Base-by-base conservation (phyloP, 1,140 invertebrate species). In the Battus philenor region DNA sequence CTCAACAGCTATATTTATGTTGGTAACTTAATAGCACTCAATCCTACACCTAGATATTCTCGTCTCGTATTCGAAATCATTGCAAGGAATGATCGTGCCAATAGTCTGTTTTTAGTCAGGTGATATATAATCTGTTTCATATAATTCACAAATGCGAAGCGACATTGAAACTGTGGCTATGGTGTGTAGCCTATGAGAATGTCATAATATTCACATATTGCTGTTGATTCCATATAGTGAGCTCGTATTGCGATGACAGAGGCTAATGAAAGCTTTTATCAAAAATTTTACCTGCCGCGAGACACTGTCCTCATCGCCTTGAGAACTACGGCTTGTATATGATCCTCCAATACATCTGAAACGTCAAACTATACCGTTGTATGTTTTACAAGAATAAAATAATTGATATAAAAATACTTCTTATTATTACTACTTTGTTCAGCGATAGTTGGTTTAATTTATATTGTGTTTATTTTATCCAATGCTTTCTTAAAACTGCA, bases 331-430 rank as follows among this genome's bases (percentile, higher is more conserved):
- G 18, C 76, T 79, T 36, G 87, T 89, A 53, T 90, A 91, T 0
- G 90, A 89, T 9, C 91, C 92, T 10, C 92, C 92, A 45, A 95
- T 94, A 63, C 92, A 93, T 58, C 91, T 87, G 38, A 11, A 33
- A 27, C 2, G n/a, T n/a, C n/a, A n/a, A n/a, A n/a, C n/a, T n/a
- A n/a, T n/a, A n/a, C n/a, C n/a, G n/a, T n/a, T n/a, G n/a, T n/a
- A n/a, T n/a, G n/a, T n/a, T n/a, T n/a, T n/a, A n/a, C n/a, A n/a
- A n/a, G n/a, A n/a, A n/a, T n/a, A n/a, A n/a, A n/a, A n/a, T n/a
- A n/a, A n/a, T n/a, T n/a, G n/a, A n/a, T n/a, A n/a, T n/a, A n/a
- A n/a, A n/a, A n/a, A n/a, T n/a, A n/a, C n/a, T n/a, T n/a, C n/a
- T n/a, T n/a, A n/a, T n/a, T n/a, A n/a, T n/a, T n/a, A n/a, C n/a